A percentile compares a stretch with the other conserved stretches of the same genome.
These are phyloP conservation scores for Drosophila littoralis DNA, from an alignment of 1,140 invertebrate species.

Conservation along the genomic window DNA sequence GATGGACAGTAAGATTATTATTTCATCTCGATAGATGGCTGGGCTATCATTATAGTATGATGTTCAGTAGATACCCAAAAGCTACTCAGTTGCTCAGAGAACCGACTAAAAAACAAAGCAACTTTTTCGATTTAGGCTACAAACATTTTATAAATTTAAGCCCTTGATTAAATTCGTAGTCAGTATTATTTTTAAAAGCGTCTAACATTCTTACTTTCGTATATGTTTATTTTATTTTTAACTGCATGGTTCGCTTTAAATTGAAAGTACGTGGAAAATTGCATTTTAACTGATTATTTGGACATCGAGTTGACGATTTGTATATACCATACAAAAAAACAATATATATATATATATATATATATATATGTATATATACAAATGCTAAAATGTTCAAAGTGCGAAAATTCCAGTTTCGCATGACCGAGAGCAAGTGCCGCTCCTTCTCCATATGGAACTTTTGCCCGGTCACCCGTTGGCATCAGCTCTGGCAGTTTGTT, in stretches of 20 bases:
- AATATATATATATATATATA: neutral
- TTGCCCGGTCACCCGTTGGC: neutral
- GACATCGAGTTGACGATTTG: neutral
- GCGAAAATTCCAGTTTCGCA: neutral
- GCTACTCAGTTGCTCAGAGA: too few species aligned
- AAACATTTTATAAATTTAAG: too few species aligned
- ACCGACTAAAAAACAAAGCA: neutral
- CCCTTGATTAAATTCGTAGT: neutral
- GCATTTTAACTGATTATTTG: neutral
- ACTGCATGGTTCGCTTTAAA: neutral
- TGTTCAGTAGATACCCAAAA: too few species aligned
- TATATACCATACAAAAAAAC: neutral
- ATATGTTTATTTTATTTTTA: neutral
- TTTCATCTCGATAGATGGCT: too few species aligned
- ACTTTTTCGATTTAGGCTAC: neutral
- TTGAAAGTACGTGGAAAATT: neutral
- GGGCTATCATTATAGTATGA: too few species aligned
- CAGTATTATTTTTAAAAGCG: neutral
- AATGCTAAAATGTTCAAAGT: constrained; percentile 29
- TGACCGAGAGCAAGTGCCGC: neutral
- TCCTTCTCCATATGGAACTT: constrained; percentile 33
- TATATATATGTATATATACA: neutral
- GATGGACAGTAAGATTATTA: too few species aligned
- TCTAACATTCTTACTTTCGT: neutral
- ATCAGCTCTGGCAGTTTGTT: neutral